Base-by-base conservation (phyloP, 2,888 invertebrate genomes). In the Frankliniella intonsa region DNA sequence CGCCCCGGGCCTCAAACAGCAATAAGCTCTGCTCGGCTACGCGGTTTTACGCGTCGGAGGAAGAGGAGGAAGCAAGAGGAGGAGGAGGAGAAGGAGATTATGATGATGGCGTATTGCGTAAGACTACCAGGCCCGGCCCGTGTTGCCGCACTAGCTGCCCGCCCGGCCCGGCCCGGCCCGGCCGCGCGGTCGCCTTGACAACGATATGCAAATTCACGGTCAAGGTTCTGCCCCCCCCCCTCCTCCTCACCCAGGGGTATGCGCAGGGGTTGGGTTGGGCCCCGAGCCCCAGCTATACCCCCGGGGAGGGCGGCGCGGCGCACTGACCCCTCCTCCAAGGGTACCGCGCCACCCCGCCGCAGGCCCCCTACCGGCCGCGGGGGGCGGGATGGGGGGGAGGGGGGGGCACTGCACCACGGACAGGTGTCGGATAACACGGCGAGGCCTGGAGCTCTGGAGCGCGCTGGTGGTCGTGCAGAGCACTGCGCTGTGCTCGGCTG, bases 151-250 rank as follows among this genome's bases (percentile, higher is more conserved):
- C 62, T 62, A 62, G 17, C 62, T 55, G 55, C 55, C 55, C 62
- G 55, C 38, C 38, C 2, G 38, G 3, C 38, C 38, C 38, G 38
- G 38, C 38, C 38, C 38, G 14, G 17, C 55, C 5, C 55, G 55
- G 55, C 55, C 1, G 22, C 22, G 11, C 69, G 69, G 69, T 25
- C 25, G 69, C 69, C 69, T 76, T 76, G 69, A 22, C 69, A 76
- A 76, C 69, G 69, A 76, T 25, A 76, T 76, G 69, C 69, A 76
- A 76, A 76, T 76, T 76, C 69, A 76, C 69, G 69, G 69, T 76
- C 69, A 76, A 76, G 69, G 69, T 25, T 17, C 19, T 11, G 62
- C 62, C 7, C 62, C 1, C 55, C 7, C 2, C 55, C 19, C 14
- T 17, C 7, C 19, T 7, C 62, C 55, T 55, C 10, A 19, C 55